Evolutionary conservation across 2,797 vertebrate genomes (phyloP).

Genomic region (Tamandua tetradactyla): DNA sequence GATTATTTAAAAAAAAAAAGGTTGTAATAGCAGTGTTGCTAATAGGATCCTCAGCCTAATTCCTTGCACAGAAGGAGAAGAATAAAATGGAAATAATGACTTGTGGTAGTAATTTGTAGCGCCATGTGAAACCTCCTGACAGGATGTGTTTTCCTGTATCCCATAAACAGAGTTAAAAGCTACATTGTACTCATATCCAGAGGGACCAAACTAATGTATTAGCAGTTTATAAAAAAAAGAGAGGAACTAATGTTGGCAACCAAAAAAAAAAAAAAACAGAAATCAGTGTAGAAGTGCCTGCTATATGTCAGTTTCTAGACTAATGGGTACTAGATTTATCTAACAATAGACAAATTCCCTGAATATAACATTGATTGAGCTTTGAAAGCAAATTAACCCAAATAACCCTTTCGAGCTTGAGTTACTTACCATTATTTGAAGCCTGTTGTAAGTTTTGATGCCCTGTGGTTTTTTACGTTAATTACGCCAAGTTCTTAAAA

Average conservation of each 20-base stretch:
- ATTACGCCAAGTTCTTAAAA: constrained; percentile 39
- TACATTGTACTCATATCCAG: constrained; percentile 55
- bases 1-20: no score
- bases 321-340: constrained; percentile 41
- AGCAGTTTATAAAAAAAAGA: constrained; percentile 59
- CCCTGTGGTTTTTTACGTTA: background rate
- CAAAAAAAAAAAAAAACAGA: constrained; percentile 17
- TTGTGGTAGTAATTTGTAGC: constrained; percentile 66
- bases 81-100: constrained; percentile 69
- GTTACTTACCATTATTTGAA: constrained; percentile 42
- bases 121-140: constrained; percentile 72
- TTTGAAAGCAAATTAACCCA: constrained; percentile 63
- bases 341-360: constrained; percentile 56
- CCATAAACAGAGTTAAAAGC: constrained; percentile 67
- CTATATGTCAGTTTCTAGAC: background rate
- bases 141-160: constrained; percentile 54
- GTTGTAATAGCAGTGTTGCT: constrained; percentile 9
- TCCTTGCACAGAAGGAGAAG: constrained; percentile 28
- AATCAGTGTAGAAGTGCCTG: background rate
- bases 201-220: constrained; percentile 61
- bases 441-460: background rate
- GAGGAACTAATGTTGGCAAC: background rate
- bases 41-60: constrained; percentile 66
- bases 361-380: constrained; percentile 31
- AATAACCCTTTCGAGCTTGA: constrained; percentile 28